phyloP scores from a whole-genome alignment of 2,888 invertebrate species.

The Drosophila paucipuncta region DNA sequence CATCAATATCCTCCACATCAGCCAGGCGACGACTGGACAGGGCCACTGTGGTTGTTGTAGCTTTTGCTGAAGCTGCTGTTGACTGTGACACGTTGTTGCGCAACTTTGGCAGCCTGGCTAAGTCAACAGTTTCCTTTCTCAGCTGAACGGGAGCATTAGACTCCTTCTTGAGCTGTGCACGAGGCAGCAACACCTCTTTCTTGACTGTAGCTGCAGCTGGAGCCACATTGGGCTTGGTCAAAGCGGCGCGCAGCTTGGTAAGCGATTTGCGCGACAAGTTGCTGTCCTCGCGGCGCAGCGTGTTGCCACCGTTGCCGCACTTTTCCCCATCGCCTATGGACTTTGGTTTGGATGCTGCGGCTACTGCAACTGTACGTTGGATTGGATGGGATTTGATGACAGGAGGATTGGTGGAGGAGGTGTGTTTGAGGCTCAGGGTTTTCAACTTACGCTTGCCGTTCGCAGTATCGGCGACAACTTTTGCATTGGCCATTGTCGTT shows the following conservation, averaged over 20 bases:
- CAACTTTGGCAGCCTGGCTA: slow-evolving; percentile 24
- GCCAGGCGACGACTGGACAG: slow-evolving; percentile 70
- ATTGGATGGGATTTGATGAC: slow-evolving; percentile 9
- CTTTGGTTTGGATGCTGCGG: slow-evolving; percentile 37
- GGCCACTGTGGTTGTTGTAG: slow-evolving; percentile 31
- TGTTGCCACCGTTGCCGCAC: slow-evolving; percentile 24
- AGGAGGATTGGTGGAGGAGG: slow-evolving; percentile 7
- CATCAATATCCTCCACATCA: slow-evolving; percentile 90
- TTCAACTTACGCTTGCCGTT: slow-evolving; percentile 54
- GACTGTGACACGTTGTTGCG: slow-evolving; percentile 2
- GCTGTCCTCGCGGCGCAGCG: slow-evolving; percentile 83
- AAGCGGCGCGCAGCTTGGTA: slow-evolving; percentile 81
- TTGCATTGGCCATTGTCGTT: slow-evolving; percentile 74
- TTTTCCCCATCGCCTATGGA: slow-evolving; percentile 44
- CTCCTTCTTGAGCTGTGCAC: slow-evolving; percentile 17
- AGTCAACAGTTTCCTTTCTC: slow-evolving; percentile 35
- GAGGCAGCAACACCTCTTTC: slow-evolving; percentile 21
- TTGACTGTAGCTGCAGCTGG: slow-evolving; percentile 5
- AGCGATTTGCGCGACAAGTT: slow-evolving; percentile 82
- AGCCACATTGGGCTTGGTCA: slow-evolving; percentile 62
- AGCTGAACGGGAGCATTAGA: slow-evolving; percentile 5
- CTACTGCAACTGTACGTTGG: slow-evolving; percentile 14
- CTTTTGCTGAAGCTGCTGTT: not conserved
- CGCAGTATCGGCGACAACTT: slow-evolving; percentile 60
- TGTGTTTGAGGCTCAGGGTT: not conserved